Conservation (phyloP, 2,113 vertebrate genomes). For the Riparia riparia region DNA sequence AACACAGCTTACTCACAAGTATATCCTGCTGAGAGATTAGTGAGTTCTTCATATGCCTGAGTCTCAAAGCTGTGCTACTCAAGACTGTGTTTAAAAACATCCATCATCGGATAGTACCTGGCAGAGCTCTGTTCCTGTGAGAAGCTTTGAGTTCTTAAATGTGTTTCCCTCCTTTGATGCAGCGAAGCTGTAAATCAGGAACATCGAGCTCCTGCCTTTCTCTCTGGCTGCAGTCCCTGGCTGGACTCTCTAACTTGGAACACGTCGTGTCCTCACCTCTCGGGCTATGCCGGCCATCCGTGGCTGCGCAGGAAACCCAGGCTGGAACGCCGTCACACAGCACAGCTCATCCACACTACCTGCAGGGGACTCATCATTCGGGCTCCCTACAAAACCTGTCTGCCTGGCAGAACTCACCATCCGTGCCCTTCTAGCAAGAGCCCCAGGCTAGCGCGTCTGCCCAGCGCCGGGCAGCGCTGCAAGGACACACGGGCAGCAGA, state of each 20-base stretch:
- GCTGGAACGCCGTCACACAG: background rate
- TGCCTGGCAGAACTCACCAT: slow-evolving; percentile 35
- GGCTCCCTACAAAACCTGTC: slow-evolving; percentile 49
- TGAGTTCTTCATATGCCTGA: background rate
- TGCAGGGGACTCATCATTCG: background rate
- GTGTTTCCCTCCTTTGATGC: background rate
- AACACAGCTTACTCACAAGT: slow-evolving; percentile 8
- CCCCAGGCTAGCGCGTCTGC: slow-evolving; percentile 47
- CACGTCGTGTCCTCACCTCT: background rate
- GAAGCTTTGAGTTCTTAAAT: slow-evolving; percentile 8
- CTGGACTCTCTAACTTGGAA: background rate
- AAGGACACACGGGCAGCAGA: background rate
- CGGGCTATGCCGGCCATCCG: background rate
- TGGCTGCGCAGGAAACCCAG: background rate
- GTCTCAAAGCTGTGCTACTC: background rate
- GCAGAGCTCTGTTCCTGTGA: background rate
- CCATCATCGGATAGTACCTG: slow-evolving; percentile 21
- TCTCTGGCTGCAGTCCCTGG: background rate
- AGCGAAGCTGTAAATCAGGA: slow-evolving; percentile 21
- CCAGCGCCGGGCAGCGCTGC: background rate
- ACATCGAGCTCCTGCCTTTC: background rate
- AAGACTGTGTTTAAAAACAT: slow-evolving; percentile 20
- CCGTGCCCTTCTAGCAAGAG: slow-evolving; percentile 30
- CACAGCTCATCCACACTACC: background rate
- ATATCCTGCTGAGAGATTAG: slow-evolving; percentile 47